These are phyloP conservation scores for Aricia artaxerxes DNA, from an alignment of 2,888 invertebrate genomes.

Conservation along the genomic window DNA sequence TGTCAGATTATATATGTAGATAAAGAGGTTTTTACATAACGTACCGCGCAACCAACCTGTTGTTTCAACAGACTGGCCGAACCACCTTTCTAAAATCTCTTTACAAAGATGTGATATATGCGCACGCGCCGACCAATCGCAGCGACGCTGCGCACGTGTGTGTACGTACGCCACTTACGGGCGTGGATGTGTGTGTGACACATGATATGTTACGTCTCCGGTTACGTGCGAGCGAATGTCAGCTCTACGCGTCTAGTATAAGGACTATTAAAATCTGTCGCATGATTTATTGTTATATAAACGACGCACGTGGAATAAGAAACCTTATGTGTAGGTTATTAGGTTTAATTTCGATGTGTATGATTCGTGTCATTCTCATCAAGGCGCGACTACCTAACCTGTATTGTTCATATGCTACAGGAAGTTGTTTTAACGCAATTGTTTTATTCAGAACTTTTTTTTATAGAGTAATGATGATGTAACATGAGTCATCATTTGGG, in stretches of 20 bases:
- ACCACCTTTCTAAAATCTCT: conserved; percentile 79
- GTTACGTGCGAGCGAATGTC: conserved; percentile 48
- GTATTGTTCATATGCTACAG: conserved; percentile 57
- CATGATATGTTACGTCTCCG: conserved; percentile 54
- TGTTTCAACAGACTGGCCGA: conserved; percentile 59
- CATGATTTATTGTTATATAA: conserved; percentile 18
- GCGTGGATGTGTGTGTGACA: conserved; percentile 47
- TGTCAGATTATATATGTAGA: conserved; percentile 32
- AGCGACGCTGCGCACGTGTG: conserved; percentile 46
- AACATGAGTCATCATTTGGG: conserved; percentile 26
- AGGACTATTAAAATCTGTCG: conserved; percentile 31
- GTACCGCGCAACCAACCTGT: conserved; percentile 49
- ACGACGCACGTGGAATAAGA: neutral
- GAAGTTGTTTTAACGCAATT: conserved; percentile 52
- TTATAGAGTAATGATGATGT: conserved; percentile 9
- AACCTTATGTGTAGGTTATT: neutral
- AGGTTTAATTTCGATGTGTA: neutral
- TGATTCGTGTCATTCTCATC: conserved; percentile 20
- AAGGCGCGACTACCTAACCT: conserved; percentile 45
- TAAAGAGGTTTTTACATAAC: conserved; percentile 49
- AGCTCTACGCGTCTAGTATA: conserved; percentile 44
- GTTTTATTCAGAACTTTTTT: conserved; percentile 33
- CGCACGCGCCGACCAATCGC: conserved; percentile 62
- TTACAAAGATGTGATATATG: conserved; percentile 64
- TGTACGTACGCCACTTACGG: conserved; percentile 36